Percentiles rank a stretch among this genome's conserved stretches.
These are phyloP conservation scores for Ibidorhyncha struthersii DNA, from an alignment of 2,113 vertebrate species.

Conservation along the genomic window DNA sequence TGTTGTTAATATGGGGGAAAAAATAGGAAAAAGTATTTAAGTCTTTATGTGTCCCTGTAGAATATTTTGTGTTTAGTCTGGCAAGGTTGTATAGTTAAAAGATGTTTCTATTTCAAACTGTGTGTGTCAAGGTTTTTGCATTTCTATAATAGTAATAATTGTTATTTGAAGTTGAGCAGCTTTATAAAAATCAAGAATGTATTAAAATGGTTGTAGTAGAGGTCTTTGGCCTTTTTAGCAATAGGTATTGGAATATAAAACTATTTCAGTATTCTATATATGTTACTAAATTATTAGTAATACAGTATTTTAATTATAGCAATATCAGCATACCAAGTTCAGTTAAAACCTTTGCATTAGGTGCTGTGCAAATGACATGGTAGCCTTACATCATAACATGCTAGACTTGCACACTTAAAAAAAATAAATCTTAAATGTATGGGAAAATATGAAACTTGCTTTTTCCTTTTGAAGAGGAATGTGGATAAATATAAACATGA, in stretches of 20 bases:
- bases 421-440: not conserved
- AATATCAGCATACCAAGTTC: not conserved
- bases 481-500: not conserved
- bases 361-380: not conserved
- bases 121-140: not conserved
- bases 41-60: slow-evolving; percentile 25
- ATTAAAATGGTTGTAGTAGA: not conserved
- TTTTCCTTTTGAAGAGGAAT: not conserved
- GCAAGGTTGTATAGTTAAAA: not conserved
- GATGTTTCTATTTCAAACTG: not conserved
- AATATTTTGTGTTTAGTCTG: slow-evolving; percentile 20
- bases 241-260: not conserved
- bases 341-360: not conserved
- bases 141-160: not conserved
- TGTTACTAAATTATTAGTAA: not conserved
- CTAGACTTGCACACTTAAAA: not conserved
- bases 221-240: not conserved
- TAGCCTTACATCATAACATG: not conserved
- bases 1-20: slow-evolving; percentile 43
- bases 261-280: not conserved
- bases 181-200: not conserved
- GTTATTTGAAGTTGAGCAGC: not conserved
- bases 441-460: not conserved
- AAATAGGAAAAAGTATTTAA: slow-evolving; percentile 23
- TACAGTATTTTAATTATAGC: not conserved